Conservation (phyloP, 2,797 vertebrate species). For the Amniataba percoides region DNA sequence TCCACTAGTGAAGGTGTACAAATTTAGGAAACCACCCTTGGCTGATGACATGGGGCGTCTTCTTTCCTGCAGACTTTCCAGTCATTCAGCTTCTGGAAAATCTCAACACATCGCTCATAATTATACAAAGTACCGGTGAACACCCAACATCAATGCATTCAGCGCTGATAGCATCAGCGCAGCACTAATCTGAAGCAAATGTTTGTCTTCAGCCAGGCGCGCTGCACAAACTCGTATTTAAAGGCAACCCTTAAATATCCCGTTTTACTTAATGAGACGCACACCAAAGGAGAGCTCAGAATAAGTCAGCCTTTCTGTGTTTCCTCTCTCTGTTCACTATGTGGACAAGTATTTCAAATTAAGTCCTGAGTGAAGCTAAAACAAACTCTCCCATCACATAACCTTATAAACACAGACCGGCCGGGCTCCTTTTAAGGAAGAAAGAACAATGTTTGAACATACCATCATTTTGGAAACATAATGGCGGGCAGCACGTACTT, state of each 20-base stretch:
- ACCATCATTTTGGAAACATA: slow-evolving; percentile 58
- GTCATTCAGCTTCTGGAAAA: slow-evolving; percentile 76
- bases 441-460: slow-evolving; percentile 57
- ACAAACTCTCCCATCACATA: slow-evolving; percentile 65
- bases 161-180: slow-evolving; percentile 51
- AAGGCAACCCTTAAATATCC: slow-evolving; percentile 49
- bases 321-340: slow-evolving; percentile 46
- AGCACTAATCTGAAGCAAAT: slow-evolving; percentile 75
- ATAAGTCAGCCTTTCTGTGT: slow-evolving; percentile 21
- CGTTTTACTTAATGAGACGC: slow-evolving; percentile 43
- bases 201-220: slow-evolving; percentile 60
- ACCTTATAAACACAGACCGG: slow-evolving; percentile 56
- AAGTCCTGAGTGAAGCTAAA: slow-evolving; percentile 64
- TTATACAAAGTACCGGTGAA: slow-evolving; percentile 58
- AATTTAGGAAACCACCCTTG: slow-evolving; percentile 74
- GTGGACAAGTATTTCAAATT: slow-evolving; percentile 62
- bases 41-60: slow-evolving; percentile 67
- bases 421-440: slow-evolving; percentile 65
- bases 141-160: slow-evolving; percentile 50
- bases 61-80: slow-evolving; percentile 69
- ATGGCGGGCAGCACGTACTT: slow-evolving; percentile 50
- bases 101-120: slow-evolving; percentile 72
- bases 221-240: slow-evolving; percentile 46
- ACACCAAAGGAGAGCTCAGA: slow-evolving; percentile 29
- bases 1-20: slow-evolving; percentile 73